phyloP scores from a whole-genome alignment of 2,888 invertebrate genomes.

The Spodoptera littoralis region DNA sequence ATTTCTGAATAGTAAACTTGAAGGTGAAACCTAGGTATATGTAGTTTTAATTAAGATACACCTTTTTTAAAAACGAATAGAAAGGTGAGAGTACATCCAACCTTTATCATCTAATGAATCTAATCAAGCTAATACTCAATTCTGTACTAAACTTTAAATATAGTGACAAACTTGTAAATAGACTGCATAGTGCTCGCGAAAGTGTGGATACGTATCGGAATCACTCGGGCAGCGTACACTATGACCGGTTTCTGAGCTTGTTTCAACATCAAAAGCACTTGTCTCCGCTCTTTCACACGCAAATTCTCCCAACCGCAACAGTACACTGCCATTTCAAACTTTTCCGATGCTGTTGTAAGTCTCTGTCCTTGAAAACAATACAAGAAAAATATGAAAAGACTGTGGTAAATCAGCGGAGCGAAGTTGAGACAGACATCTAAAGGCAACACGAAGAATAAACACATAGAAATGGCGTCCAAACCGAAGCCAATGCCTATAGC shows the following conservation, averaged over 20 bases:
- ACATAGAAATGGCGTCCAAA: constrained; percentile 59
- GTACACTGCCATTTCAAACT: constrained; percentile 64
- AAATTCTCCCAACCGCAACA: constrained; percentile 69
- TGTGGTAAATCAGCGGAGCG: constrained; percentile 57
- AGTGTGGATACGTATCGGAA: constrained; percentile 65
- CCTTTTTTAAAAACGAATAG: no score
- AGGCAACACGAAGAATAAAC: constrained; percentile 63
- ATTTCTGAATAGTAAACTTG: background rate
- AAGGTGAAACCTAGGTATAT: no score
- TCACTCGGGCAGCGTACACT: constrained; percentile 58
- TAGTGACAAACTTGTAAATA: constrained; percentile 66
- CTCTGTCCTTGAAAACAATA: constrained; percentile 68
- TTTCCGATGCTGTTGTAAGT: constrained; percentile 64
- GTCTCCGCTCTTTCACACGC: constrained; percentile 51
- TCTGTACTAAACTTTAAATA: constrained; percentile 52
- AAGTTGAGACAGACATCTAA: constrained; percentile 59
- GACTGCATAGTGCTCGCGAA: constrained; percentile 64
- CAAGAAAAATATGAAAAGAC: constrained; percentile 62
- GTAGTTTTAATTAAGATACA: background rate
- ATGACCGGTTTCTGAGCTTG: constrained; percentile 65
- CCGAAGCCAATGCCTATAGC: constrained; percentile 59
- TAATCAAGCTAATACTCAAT: background rate
- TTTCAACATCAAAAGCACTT: constrained; percentile 62
- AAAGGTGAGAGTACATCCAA: no score
- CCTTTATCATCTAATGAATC: no score